Base-by-base conservation (phyloP, 2,888 invertebrate genomes). In the Malachius bipustulatus region DNA sequence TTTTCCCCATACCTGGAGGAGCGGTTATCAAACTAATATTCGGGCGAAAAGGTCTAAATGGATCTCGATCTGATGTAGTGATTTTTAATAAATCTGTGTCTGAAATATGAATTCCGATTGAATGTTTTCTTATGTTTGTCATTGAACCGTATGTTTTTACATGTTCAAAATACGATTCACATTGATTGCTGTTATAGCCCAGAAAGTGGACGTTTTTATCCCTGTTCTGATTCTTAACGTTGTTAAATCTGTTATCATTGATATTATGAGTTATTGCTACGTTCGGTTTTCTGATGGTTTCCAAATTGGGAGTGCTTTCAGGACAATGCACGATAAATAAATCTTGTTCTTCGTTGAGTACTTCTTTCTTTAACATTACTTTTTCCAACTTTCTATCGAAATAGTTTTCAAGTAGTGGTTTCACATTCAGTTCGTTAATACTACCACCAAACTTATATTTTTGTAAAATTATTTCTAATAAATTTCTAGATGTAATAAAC, bases 401-500 rank as follows among this genome's bases (percentile, higher is more conserved):
- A 19, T 19, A 19, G 6, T 19, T 19, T 19, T 19, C 24, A n/a
- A n/a, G n/a, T n/a, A n/a, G n/a, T n/a, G n/a, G n/a, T n/a, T n/a
- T n/a, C n/a, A n/a, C n/a, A n/a, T n/a, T n/a, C n/a, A n/a, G n/a
- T n/a, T n/a, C n/a, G n/a, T n/a, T n/a, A n/a, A n/a, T n/a, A n/a
- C n/a, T n/a, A n/a, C n/a, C n/a, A n/a, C n/a, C n/a, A n/a, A n/a
- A n/a, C n/a, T n/a, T n/a, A 19, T 19, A n/a, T n/a, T 8, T 19
- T 19, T 19, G 24, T n/a, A 19, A 19, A 8, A n/a, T n/a, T n/a
- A 19, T 19, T 19, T 19, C n/a, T n/a, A 19, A 19, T n/a, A 19
- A n/a, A 19, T 6, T 19, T 19, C n/a, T 6, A 19, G 24, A 8
- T n/a, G 24, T 19, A 6, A 19, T 19, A 19, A 8, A n/a, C 6